Percentiles rank a stretch among this genome's conserved stretches.
Conservation (phyloP, 2,797 vertebrate genomes). For the Sebastes iracundus region DNA sequence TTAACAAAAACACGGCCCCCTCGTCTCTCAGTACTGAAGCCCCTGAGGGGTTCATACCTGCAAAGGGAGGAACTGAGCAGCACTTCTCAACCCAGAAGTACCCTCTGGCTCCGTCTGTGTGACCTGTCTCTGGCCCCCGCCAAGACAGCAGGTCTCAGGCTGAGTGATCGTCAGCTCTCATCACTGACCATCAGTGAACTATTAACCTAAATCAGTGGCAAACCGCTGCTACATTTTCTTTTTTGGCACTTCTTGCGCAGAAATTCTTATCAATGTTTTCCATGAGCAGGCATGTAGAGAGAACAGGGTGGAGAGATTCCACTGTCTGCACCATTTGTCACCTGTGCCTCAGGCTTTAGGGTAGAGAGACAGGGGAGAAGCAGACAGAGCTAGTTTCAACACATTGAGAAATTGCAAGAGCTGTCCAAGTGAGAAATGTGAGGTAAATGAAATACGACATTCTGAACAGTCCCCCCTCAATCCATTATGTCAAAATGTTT, state of each 20-base stretch:
- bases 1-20: constrained; percentile 67
- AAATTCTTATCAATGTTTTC: constrained; percentile 73
- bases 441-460: constrained; percentile 73
- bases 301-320: constrained; percentile 73
- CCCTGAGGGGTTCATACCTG: constrained; percentile 80
- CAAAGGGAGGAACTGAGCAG: constrained; percentile 76
- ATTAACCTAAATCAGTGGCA: constrained; percentile 51
- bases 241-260: constrained; percentile 34
- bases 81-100: constrained; percentile 66
- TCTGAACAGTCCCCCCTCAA: constrained; percentile 56
- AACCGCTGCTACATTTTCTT: not conserved
- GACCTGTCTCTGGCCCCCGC: constrained; percentile 78
- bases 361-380: constrained; percentile 41
- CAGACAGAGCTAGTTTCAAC: constrained; percentile 74
- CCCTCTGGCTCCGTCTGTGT: constrained; percentile 66
- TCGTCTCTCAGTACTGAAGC: constrained; percentile 55
- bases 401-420: constrained; percentile 66
- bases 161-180: constrained; percentile 67
- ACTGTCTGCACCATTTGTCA: constrained; percentile 68
- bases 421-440: constrained; percentile 80
- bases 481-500: constrained; percentile 73
- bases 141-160: constrained; percentile 56
- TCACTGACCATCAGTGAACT: constrained; percentile 69
- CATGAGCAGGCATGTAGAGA: constrained; percentile 66
- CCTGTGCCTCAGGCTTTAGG: constrained; percentile 66